A percentile compares a stretch with the other conserved stretches of the same genome.
Conservation (phyloP, 2,113 vertebrate genomes). For the Mobula hypostoma region DNA sequence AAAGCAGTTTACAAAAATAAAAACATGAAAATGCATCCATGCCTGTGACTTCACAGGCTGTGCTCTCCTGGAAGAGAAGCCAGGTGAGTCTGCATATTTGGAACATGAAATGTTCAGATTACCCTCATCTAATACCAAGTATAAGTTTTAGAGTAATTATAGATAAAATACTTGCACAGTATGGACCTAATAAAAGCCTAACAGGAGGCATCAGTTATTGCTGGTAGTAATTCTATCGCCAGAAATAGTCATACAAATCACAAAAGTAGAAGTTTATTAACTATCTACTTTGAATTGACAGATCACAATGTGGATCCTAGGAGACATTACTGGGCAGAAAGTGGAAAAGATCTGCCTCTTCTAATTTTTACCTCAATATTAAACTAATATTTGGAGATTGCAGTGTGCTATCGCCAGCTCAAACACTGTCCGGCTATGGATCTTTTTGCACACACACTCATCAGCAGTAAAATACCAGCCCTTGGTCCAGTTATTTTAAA, state of each 20-base stretch:
- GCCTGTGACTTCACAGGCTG: background rate
- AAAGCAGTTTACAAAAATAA: conserved; percentile 18
- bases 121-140: background rate
- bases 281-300: background rate
- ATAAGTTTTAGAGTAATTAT: background rate
- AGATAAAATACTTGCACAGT: background rate
- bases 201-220: background rate
- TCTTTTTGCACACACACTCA: no score
- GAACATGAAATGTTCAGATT: background rate
- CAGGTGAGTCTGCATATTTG: background rate
- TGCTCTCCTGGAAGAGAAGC: background rate
- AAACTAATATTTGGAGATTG: background rate
- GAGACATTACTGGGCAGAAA: background rate
- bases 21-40: background rate
- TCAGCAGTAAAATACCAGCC: no score
- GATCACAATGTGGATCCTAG: background rate
- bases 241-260: background rate
- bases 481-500: background rate
- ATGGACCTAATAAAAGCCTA: background rate
- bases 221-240: background rate
- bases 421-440: background rate
- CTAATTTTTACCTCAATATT: background rate
- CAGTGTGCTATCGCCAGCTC: background rate
- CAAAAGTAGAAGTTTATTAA: background rate
- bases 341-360: background rate